phyloP scores from a whole-genome alignment of 2,797 vertebrate genomes.

The Microcaecilia unicolor region DNA sequence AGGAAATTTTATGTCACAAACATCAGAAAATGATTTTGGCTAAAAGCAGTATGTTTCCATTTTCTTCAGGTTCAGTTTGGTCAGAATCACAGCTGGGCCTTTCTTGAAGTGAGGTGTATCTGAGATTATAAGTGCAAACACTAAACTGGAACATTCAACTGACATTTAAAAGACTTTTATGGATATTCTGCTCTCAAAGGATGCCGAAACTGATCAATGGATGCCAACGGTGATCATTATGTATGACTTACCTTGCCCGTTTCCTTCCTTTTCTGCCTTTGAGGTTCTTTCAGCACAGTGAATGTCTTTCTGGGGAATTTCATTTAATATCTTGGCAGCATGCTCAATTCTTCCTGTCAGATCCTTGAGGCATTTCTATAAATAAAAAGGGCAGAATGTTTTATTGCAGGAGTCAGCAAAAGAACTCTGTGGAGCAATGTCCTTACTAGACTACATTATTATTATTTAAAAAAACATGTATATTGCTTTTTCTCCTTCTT shows the following conservation, averaged over 20 bases:
- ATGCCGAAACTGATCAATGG: slow-evolving; percentile 31
- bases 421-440: slow-evolving; percentile 30
- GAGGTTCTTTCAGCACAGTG: slow-evolving; percentile 37
- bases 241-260: slow-evolving; percentile 44
- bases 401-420: slow-evolving; percentile 42
- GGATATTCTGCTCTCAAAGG: slow-evolving; percentile 32
- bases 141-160: slow-evolving; percentile 21
- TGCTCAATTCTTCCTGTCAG: slow-evolving; percentile 49
- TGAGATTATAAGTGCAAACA: slow-evolving; percentile 5
- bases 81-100: too few species aligned
- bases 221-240: slow-evolving; percentile 26
- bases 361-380: slow-evolving; percentile 48
- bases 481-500: too few species aligned
- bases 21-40: too few species aligned
- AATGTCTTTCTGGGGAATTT: slow-evolving; percentile 52
- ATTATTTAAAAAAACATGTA: too few species aligned
- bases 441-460: slow-evolving; percentile 16
- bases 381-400: slow-evolving; percentile 44
- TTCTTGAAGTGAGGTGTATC: too few species aligned
- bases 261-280: slow-evolving; percentile 37
- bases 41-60: too few species aligned
- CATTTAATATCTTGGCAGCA: slow-evolving; percentile 52
- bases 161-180: slow-evolving; percentile 39
- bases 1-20: too few species aligned
- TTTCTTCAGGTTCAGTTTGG: too few species aligned